These are phyloP conservation scores for Heliconius hermathena DNA, from an alignment of 1,140 invertebrate species.

Conservation along the genomic window DNA sequence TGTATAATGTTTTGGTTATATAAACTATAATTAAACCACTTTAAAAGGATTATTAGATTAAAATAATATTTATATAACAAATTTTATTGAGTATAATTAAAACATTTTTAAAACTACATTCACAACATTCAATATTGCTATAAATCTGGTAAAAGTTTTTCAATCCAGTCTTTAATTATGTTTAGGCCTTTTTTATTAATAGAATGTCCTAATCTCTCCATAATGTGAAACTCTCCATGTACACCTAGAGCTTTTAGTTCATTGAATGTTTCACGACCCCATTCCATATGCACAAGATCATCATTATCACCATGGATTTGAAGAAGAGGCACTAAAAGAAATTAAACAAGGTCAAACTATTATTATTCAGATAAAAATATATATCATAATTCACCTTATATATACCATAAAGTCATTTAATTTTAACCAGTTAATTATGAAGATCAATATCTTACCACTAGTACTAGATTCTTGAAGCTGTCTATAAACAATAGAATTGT, in stretches of 20 bases:
- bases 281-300: constrained; percentile 57
- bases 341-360: constrained; percentile 9
- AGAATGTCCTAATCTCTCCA: constrained; percentile 67
- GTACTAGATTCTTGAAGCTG: constrained; percentile 50
- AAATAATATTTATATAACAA: neutral
- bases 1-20: too few relatives aligned
- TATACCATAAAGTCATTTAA: neutral
- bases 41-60: neutral
- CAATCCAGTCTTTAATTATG: constrained; percentile 63
- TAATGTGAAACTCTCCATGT: constrained; percentile 59
- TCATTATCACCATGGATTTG: constrained; percentile 71
- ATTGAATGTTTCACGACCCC: constrained; percentile 59
- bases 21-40: too few relatives aligned
- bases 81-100: neutral
- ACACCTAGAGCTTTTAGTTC: constrained; percentile 57
- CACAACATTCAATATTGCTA: constrained; percentile 22
- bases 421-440: neutral
- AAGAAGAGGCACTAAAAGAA: constrained; percentile 64
- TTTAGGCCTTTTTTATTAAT: constrained; percentile 60
- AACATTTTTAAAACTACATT: constrained; percentile 14
- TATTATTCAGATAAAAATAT: constrained; percentile 17
- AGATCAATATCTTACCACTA: constrained; percentile 45
- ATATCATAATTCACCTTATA: neutral
- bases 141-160: constrained; percentile 59
- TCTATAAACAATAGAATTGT: constrained; percentile 85